Percentiles rank a stretch among this genome's conserved stretches.
phyloP scores from a whole-genome alignment of 2,797 vertebrate genomes.

The Emydoidea blandingii region DNA sequence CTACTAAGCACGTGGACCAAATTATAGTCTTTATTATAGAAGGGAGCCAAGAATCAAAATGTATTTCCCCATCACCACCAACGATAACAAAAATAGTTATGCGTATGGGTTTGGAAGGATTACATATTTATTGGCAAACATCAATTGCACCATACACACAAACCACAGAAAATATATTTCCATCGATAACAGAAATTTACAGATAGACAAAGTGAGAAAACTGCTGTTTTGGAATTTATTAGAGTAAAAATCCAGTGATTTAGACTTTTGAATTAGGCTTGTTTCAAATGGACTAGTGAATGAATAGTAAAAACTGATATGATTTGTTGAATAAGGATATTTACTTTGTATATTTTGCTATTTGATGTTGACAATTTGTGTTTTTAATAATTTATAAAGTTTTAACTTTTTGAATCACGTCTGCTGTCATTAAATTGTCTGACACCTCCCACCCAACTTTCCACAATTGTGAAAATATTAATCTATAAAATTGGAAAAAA shows the following conservation, averaged over 20 bases:
- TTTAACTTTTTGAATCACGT: not conserved
- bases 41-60: not conserved
- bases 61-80: not conserved
- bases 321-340: not conserved
- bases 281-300: not conserved
- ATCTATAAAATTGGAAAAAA: not conserved
- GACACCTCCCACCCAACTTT: not conserved
- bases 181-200: not conserved
- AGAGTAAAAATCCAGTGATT: not conserved
- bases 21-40: not conserved
- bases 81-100: not conserved
- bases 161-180: not conserved
- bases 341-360: not conserved
- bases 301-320: not conserved
- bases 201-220: not conserved
- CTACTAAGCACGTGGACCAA: not conserved
- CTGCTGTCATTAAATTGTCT: not conserved
- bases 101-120: not conserved
- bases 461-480: not conserved
- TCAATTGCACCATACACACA: not conserved
- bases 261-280: not conserved
- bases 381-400: not conserved
- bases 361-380: not conserved
- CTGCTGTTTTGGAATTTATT: not conserved
- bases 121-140: not conserved